A percentile compares a stretch with the other conserved stretches of the same genome.
These are phyloP conservation scores for Aphrocallistes beatrix DNA, from an alignment of 37 sponge, comb jelly and placozoan genomes.

Conservation along the genomic window DNA sequence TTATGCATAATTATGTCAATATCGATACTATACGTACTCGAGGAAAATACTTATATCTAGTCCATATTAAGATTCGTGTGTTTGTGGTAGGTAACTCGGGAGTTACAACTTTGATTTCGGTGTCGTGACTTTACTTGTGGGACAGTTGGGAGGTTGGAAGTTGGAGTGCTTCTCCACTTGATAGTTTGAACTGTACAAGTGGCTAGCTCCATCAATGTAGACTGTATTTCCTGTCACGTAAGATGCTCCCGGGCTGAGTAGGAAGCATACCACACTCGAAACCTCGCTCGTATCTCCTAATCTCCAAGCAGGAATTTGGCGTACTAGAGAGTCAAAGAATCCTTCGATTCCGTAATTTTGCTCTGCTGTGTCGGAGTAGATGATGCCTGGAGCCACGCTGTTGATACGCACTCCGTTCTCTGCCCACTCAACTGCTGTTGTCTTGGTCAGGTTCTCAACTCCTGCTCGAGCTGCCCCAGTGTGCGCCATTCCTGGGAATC, in stretches of 20 bases:
- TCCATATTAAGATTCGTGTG: neutral
- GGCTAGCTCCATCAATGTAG: constrained; percentile 48
- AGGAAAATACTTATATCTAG: neutral
- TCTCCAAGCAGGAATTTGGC: constrained; percentile 57
- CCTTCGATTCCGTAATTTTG: constrained; percentile 42
- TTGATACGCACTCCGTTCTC: constrained; percentile 54
- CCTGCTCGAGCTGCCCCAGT: constrained; percentile 86
- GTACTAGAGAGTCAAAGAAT: constrained; percentile 24
- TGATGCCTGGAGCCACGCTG: constrained; percentile 33
- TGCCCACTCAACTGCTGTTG: constrained; percentile 87
- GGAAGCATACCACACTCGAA: constrained; percentile 63
- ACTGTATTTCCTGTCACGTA: constrained; percentile 62
- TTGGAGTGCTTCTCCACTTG: constrained; percentile 3
- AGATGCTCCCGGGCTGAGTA: constrained; percentile 66
- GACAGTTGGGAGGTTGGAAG: neutral
- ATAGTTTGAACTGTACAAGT: neutral
- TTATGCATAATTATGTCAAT: too few relatives aligned
- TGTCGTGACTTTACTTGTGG: neutral
- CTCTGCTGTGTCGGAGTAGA: constrained; percentile 63
- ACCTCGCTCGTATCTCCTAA: constrained; percentile 84
- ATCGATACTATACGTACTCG: too few relatives aligned
- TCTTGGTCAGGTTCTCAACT: constrained; percentile 73
- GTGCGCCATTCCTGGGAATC: constrained; percentile 54
- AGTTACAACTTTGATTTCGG: neutral
- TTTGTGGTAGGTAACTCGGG: neutral